Conservation (phyloP, 2,797 vertebrate genomes). For the Luscinia luscinia region DNA sequence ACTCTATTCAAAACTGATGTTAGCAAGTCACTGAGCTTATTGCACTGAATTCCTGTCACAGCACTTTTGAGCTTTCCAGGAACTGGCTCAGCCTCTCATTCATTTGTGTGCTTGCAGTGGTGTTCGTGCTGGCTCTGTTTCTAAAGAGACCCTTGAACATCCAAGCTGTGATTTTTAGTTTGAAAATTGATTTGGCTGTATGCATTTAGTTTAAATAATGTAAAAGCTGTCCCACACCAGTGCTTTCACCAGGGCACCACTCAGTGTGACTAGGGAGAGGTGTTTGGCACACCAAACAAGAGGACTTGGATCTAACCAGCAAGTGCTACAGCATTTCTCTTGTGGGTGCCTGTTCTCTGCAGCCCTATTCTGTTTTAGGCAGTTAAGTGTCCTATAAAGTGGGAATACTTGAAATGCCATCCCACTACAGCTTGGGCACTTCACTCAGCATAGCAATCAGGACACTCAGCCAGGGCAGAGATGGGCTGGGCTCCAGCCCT, state of each 20-base stretch:
- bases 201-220: background rate
- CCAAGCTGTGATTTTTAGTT: background rate
- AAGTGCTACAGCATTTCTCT: background rate
- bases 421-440: background rate
- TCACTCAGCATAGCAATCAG: constrained; percentile 41
- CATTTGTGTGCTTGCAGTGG: background rate
- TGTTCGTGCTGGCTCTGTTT: background rate
- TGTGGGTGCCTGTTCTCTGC: background rate
- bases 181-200: background rate
- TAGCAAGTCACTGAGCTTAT: background rate
- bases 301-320: background rate
- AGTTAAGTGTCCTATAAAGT: constrained; percentile 39
- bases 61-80: background rate
- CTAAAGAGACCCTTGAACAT: background rate
- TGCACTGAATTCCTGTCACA: background rate
- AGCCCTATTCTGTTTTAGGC: background rate
- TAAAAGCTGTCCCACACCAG: background rate
- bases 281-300: background rate
- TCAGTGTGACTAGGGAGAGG: background rate
- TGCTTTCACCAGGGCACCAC: background rate
- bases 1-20: background rate
- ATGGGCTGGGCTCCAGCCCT: constrained; percentile 55
- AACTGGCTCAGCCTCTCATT: background rate
- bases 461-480: background rate
- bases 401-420: constrained; percentile 52